These are phyloP conservation scores for Acronicta psi DNA, from an alignment of 2,888 invertebrate genomes.

Conservation along the genomic window DNA sequence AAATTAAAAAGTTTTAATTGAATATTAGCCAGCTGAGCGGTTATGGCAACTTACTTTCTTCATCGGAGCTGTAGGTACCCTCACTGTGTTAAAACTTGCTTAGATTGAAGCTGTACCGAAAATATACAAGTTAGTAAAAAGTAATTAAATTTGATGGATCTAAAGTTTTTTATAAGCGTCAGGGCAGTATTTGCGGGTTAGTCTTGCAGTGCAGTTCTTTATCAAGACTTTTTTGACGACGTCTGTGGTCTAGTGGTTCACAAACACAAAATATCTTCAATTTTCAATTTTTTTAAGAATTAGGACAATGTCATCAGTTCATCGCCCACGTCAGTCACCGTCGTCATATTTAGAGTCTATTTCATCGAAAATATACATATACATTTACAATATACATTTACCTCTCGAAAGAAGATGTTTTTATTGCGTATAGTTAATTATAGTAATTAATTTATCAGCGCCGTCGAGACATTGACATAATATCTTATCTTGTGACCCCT, in stretches of 20 bases:
- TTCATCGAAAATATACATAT: too few species aligned
- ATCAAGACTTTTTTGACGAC: too few species aligned
- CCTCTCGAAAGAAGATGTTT: constrained; percentile 69
- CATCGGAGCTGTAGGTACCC: constrained; percentile 54
- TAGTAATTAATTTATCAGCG: constrained; percentile 50
- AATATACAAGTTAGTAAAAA: constrained; percentile 62
- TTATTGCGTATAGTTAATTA: constrained; percentile 69
- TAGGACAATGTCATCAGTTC: too few species aligned
- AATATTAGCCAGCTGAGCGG: constrained; percentile 82
- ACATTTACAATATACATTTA: too few species aligned
- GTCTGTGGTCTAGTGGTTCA: too few species aligned
- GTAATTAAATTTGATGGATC: constrained; percentile 67
- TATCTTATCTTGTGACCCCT: constrained; percentile 62
- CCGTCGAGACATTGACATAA: constrained; percentile 70
- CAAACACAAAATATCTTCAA: too few species aligned
- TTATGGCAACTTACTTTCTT: constrained; percentile 70
- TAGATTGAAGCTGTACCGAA: constrained; percentile 67
- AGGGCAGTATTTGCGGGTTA: constrained; percentile 8
- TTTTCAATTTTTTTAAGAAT: too few species aligned
- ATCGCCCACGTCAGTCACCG: too few species aligned
- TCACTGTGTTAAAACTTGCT: constrained; percentile 65
- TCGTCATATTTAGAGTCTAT: too few species aligned
- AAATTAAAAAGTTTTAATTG: constrained; percentile 86
- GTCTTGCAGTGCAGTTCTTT: constrained; percentile 4
- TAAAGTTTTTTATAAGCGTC: constrained; percentile 45